These are phyloP conservation scores for Mormoops blainvillei DNA, from an alignment of 2,113 vertebrate species.

Conservation along the genomic window DNA sequence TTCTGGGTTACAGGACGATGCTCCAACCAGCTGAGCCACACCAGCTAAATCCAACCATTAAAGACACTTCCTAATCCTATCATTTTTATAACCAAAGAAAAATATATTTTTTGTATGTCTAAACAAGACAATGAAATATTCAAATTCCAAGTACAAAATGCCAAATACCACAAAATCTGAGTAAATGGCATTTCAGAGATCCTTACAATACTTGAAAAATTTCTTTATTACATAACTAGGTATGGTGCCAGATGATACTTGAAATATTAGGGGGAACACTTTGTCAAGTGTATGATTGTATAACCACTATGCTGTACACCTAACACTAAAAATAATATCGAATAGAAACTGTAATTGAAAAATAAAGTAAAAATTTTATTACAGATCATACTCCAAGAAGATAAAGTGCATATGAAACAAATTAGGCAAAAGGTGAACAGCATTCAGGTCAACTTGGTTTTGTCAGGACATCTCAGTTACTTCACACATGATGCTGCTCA, in stretches of 20 bases:
- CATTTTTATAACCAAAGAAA: not conserved
- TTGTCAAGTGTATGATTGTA: not conserved
- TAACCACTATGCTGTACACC: not conserved
- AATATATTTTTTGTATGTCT: not conserved
- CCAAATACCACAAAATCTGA: not conserved
- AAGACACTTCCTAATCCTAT: not conserved
- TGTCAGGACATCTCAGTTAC: not conserved
- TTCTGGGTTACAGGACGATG: too few species aligned
- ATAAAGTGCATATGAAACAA: not conserved
- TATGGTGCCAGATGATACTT: not conserved
- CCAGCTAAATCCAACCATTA: not conserved
- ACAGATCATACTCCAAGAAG: not conserved
- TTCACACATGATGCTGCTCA: not conserved
- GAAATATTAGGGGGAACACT: not conserved
- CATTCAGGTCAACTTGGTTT: not conserved
- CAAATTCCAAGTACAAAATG: slow-evolving; percentile 10
- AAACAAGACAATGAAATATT: not conserved
- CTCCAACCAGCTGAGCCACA: too few species aligned
- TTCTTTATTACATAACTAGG: not conserved
- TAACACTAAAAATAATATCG: not conserved
- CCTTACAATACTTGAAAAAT: not conserved
- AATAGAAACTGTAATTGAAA: not conserved
- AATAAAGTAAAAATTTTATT: not conserved
- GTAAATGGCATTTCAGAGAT: not conserved
- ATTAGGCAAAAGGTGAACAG: not conserved